phyloP scores from a whole-genome alignment of 2,113 vertebrate species.

The Helogale parvula region DNA sequence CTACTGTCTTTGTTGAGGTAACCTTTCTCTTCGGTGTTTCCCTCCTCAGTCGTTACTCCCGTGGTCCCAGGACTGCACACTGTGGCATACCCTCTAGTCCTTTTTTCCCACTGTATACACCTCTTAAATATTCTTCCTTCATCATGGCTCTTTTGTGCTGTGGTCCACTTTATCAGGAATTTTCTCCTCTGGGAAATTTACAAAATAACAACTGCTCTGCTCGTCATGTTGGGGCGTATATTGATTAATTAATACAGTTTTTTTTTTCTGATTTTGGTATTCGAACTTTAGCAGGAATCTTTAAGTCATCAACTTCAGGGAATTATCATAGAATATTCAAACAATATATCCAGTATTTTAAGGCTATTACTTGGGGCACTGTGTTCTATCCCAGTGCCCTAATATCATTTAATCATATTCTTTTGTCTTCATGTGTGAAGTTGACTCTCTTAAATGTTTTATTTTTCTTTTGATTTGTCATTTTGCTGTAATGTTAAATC shows the following conservation, averaged over 20 bases:
- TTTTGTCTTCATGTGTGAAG: background rate
- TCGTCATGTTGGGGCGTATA: background rate
- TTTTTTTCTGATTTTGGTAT: background rate
- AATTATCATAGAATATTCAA: background rate
- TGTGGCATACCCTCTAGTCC: accelerated
- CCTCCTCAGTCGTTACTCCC: background rate
- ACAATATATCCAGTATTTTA: background rate
- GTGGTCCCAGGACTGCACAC: background rate
- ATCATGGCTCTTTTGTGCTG: background rate
- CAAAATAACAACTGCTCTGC: background rate
- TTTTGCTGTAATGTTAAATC: background rate
- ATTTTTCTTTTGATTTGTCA: background rate
- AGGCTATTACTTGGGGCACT: background rate
- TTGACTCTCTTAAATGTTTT: background rate
- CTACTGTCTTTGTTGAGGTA: background rate
- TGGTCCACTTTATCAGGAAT: background rate
- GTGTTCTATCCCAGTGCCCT: background rate
- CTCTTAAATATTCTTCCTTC: background rate
- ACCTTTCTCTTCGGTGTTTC: background rate
- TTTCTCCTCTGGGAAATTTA: background rate
- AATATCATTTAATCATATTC: background rate
- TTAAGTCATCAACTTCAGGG: background rate
- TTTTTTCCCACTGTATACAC: background rate
- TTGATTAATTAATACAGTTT: background rate
- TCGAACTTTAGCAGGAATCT: background rate